Conservation (phyloP, 2,797 vertebrate genomes). For the Anguilla pacifica region DNA sequence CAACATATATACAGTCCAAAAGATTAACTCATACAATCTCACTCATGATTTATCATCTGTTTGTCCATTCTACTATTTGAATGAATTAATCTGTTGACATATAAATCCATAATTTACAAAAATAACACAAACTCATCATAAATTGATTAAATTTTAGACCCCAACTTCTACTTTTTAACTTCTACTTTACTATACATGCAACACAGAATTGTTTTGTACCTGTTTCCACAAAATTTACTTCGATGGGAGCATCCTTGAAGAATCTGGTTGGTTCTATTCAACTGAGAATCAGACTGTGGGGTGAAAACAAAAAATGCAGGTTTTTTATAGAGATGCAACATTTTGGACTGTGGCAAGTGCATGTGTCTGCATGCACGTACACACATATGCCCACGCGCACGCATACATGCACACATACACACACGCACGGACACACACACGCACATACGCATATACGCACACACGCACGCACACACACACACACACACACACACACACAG, state of each 20-base stretch:
- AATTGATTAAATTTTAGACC: conserved; percentile 1
- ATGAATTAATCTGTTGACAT: background rate
- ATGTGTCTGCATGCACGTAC: background rate
- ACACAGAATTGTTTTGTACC: background rate
- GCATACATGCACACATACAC: background rate
- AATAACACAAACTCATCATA: background rate
- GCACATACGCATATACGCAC: background rate
- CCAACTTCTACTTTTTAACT: background rate
- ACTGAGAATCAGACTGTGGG: background rate
- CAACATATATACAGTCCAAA: background rate
- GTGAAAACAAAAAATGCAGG: background rate
- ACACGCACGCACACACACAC: background rate
- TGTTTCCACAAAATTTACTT: background rate
- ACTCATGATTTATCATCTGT: background rate
- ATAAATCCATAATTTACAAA: background rate
- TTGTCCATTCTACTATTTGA: background rate
- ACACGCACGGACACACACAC: background rate
- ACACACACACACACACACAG: background rate
- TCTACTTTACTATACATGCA: background rate
- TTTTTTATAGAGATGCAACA: background rate
- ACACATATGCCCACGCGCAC: background rate
- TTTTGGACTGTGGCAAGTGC: background rate
- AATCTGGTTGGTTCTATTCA: conserved; percentile 23
- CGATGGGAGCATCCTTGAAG: conserved; percentile 19
- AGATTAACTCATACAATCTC: background rate